Percentiles rank a stretch among this genome's conserved stretches.
Conservation (phyloP, 2,113 vertebrate species). For the Lanius collurio region DNA sequence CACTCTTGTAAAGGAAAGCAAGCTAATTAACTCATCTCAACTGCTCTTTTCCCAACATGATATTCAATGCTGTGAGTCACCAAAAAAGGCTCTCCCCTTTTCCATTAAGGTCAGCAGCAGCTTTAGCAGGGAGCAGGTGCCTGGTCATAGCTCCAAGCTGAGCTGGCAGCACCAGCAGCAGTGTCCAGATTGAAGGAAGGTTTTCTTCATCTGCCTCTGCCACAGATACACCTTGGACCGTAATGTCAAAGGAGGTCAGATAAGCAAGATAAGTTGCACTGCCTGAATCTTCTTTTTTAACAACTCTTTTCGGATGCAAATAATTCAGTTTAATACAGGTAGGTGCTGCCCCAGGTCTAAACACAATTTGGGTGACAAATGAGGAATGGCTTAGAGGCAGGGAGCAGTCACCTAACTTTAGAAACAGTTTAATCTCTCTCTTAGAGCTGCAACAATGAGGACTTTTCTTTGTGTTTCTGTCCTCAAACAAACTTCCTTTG, state of each 20-base stretch:
- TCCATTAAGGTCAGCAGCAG: background rate
- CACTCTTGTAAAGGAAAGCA: background rate
- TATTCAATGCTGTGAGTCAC: slow-evolving; percentile 7
- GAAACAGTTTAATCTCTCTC: slow-evolving; percentile 14
- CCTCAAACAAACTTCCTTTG: slow-evolving; percentile 65
- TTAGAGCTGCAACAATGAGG: background rate
- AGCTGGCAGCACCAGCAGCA: background rate
- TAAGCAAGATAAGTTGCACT: background rate
- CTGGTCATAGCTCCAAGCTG: background rate
- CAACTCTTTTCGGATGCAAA: slow-evolving; percentile 9
- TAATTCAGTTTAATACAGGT: slow-evolving; percentile 3
- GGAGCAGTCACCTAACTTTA: slow-evolving; percentile 13
- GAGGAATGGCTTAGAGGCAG: background rate
- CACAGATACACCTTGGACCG: background rate
- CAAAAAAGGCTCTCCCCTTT: background rate
- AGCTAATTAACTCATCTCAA: slow-evolving; percentile 11
- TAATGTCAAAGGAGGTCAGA: background rate
- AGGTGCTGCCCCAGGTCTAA: background rate
- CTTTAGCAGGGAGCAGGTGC: background rate
- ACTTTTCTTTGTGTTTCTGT: slow-evolving; percentile 41
- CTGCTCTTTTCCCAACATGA: background rate
- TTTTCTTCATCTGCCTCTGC: background rate
- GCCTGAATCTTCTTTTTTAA: background rate
- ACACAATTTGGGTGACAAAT: slow-evolving; percentile 39
- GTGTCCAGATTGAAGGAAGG: background rate